These are phyloP conservation scores for Neotoxoptera formosana DNA, from an alignment of 1,140 invertebrate genomes.

Conservation along the genomic window DNA sequence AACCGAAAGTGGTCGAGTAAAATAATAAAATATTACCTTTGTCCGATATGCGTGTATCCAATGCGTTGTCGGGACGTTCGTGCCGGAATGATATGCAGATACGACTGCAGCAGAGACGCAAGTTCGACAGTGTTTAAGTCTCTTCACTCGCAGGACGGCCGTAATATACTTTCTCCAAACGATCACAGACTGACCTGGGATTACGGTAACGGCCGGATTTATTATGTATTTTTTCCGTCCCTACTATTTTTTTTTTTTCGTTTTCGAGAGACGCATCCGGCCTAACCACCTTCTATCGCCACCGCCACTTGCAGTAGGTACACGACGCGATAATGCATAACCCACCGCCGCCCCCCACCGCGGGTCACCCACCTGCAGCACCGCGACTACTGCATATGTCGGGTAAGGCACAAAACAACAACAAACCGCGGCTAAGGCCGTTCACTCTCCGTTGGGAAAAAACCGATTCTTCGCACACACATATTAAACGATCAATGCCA, in stretches of 20 bases:
- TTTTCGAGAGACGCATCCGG: slow-evolving; percentile 19
- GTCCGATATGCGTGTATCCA: neutral
- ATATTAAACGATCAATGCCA: slow-evolving; percentile 44
- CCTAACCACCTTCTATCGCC: slow-evolving; percentile 13
- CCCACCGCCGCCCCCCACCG: neutral
- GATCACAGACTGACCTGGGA: slow-evolving; percentile 49
- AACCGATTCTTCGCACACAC: slow-evolving; percentile 35
- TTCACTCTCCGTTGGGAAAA: slow-evolving; percentile 42
- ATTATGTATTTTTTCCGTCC: slow-evolving; percentile 50
- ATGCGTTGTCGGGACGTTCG: neutral
- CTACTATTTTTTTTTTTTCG: slow-evolving; percentile 47
- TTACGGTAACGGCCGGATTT: slow-evolving; percentile 32
- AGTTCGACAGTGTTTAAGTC: slow-evolving; percentile 22
- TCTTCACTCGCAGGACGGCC: slow-evolving; percentile 20
- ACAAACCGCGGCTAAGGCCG: slow-evolving; percentile 34
- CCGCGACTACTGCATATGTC: neutral
- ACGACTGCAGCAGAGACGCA: neutral
- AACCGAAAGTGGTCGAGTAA: neutral
- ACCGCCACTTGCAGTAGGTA: no score
- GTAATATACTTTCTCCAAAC: slow-evolving; percentile 56
- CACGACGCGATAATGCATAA: neutral
- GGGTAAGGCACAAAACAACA: neutral
- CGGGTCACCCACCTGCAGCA: neutral
- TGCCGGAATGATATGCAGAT: neutral
- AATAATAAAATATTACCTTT: slow-evolving; percentile 12